Base-by-base conservation (phyloP, 2,797 vertebrate species). In the Mormyrus hasselquistii region DNA sequence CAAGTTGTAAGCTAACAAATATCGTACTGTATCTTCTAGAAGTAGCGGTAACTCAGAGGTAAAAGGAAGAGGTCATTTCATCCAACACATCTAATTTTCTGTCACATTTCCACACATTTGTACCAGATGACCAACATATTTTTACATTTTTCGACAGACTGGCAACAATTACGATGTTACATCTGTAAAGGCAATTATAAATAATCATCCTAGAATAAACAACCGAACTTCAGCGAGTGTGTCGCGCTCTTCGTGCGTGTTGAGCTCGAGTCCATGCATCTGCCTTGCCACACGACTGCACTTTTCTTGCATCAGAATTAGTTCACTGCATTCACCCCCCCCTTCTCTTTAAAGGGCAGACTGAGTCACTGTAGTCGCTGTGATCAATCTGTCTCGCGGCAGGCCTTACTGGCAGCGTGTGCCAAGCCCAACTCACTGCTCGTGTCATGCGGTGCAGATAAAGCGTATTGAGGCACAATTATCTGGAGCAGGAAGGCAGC, bases 231-330 rank as follows among this genome's bases (percentile, higher is more conserved):
- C 34, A n/a, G 73, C 38, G 19, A 79, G 34, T 5, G 38, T n/a
- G 73, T 44, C 19, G 73, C 73, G 16, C 34, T n/a, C 34, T 79
- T 79, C 16, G 38, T 38, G 34, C 16, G 7, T 8, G 34, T 34
- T 41, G 34, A 38, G 69, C 69, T 38, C 29, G 44, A 44, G 79
- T 84, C 82, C 82, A 84, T 84, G 82, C 41, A 84, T 50, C 47
- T 84, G 76, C 38, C 34, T 41, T 47, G 44, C 44, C 76, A 41
- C 76, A 82, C 38, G 34, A 19, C 14, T 82, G 19, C 19, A 44
- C 53, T 89, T 84, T 59, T 85, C 22, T 34, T 55, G 50, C 47
- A 50, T 86, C 50, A 86, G 85, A 86, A 86, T 86, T 86, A 86
- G 50, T 29, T 86, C 44, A 85, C 49, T 85, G 84, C 47, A 53